phyloP scores from a whole-genome alignment of 2,888 invertebrate species.

The Tineola bisselliella region DNA sequence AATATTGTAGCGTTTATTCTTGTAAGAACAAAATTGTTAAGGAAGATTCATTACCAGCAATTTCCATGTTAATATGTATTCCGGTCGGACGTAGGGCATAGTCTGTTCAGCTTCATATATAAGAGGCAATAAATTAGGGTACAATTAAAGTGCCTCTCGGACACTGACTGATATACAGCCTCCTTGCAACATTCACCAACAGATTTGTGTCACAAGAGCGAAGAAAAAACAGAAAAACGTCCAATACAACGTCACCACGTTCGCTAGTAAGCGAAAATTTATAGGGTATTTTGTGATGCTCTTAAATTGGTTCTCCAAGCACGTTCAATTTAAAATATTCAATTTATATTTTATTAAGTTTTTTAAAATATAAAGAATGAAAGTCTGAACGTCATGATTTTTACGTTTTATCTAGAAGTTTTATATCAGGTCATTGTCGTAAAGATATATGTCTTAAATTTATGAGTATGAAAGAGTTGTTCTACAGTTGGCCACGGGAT shows the following conservation, averaged over 20 bases:
- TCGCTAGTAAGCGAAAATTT: slow-evolving; percentile 4
- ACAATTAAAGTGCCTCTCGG: slow-evolving; percentile 54
- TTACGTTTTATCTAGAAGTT: neutral
- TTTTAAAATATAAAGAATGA: neutral
- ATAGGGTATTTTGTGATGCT: neutral
- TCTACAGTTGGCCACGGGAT: neutral
- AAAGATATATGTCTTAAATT: neutral
- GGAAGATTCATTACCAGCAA: slow-evolving; percentile 11
- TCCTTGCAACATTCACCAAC: slow-evolving; percentile 33
- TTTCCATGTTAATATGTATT: slow-evolving; percentile 12
- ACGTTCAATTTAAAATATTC: neutral
- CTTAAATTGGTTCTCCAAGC: neutral
- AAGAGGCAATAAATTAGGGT: slow-evolving; percentile 44
- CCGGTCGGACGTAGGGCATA: neutral
- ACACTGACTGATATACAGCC: slow-evolving; percentile 62
- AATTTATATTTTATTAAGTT: neutral
- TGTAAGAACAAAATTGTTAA: slow-evolving; percentile 1
- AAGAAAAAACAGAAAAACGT: neutral
- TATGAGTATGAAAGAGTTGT: neutral
- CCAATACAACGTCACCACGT: slow-evolving; percentile 1
- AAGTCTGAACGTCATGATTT: neutral
- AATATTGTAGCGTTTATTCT: too few relatives aligned
- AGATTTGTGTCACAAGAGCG: slow-evolving; percentile 23
- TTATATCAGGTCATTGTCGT: neutral
- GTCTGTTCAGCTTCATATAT: slow-evolving; percentile 12